These are phyloP conservation scores for Hirundo rustica DNA, from an alignment of 2,797 vertebrate genomes.

Conservation along the genomic window DNA sequence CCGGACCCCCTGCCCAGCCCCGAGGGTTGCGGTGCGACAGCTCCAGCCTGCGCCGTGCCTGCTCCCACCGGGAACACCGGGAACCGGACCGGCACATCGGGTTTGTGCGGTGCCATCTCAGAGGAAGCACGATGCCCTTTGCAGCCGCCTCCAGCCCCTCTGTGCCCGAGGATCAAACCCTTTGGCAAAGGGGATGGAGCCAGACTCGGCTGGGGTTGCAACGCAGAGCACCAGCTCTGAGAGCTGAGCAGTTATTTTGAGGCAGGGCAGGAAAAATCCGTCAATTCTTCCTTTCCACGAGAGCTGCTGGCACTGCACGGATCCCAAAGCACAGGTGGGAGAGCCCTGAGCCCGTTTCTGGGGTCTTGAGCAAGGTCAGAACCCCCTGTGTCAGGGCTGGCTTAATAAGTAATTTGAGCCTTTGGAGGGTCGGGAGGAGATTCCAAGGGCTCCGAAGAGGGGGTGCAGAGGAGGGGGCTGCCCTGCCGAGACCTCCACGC, in stretches of 20 bases:
- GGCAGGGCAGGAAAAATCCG: not conserved
- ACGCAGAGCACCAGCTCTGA: not conserved
- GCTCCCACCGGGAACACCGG: not conserved
- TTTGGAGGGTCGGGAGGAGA: not conserved
- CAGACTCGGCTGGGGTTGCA: not conserved
- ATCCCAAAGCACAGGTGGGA: not conserved
- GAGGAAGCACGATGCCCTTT: not conserved
- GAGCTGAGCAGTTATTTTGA: not conserved
- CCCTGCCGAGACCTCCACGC: accelerated
- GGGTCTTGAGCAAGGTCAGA: not conserved
- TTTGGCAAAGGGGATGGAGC: not conserved
- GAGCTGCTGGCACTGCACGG: not conserved
- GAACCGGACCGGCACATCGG: not conserved
- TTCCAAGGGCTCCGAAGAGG: not conserved
- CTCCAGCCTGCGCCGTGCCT: not conserved
- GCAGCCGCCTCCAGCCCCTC: not conserved
- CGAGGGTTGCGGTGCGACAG: not conserved
- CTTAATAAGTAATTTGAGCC: not conserved
- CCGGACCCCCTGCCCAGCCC: not conserved
- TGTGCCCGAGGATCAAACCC: not conserved
- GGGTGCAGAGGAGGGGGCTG: not conserved
- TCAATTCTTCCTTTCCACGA: not conserved
- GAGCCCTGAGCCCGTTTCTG: accelerated
- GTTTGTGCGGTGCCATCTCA: not conserved
- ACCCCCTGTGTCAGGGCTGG: accelerated